Base-by-base conservation (phyloP, 2,888 invertebrate genomes). In the Hoplodrina ambigua region DNA sequence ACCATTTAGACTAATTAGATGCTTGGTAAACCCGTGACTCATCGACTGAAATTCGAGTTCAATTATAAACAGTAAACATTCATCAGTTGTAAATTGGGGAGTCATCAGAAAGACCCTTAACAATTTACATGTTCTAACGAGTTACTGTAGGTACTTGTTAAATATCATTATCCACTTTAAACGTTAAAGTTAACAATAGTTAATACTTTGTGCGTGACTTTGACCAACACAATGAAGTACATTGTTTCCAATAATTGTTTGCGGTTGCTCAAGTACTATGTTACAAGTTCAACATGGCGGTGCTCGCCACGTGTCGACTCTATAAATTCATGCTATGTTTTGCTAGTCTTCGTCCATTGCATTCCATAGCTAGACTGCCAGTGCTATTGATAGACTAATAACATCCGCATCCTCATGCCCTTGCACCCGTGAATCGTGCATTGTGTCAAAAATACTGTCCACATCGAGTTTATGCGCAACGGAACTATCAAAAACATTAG, bases 371-470 rank as follows among this genome's bases (percentile, higher is more conserved):
- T 78, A 87, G 75, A 83, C 81, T 89, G 91, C 88, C 89, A 91
- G 87, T 80, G 88, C 88, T 93, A 93, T 93, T 91, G 88, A 91
- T 93, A 93, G 90, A 91, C 79, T 54, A 86, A 88, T 87, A 91
- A 91, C 89, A 91, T 91, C 87, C 88, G 86, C 84, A 90, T 88
- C 85, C 87, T 86, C 87, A 78, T 86, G 88, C 85, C 86, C 87
- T 89, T 88, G 84, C 78, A 57, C 19, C 19, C 33, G 68, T 83
- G 80, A 85, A 87, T 85, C 78, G 77, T 80, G 75, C 77, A 85
- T 88, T 89, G 87, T 86, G 75, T 84, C 68, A 73, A 75, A 82
- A 75, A 60, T 72, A 63, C 54, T 56, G 55, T 63, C 57, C 56
- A 30, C 50, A 65, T 44, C 33, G 1, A 61, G 54, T 61, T 58